Evolutionary conservation across 2,113 vertebrate genomes (phyloP), one percentile per base, ranked within the genome.

Genomic region (Ibidorhyncha struthersii): DNA sequence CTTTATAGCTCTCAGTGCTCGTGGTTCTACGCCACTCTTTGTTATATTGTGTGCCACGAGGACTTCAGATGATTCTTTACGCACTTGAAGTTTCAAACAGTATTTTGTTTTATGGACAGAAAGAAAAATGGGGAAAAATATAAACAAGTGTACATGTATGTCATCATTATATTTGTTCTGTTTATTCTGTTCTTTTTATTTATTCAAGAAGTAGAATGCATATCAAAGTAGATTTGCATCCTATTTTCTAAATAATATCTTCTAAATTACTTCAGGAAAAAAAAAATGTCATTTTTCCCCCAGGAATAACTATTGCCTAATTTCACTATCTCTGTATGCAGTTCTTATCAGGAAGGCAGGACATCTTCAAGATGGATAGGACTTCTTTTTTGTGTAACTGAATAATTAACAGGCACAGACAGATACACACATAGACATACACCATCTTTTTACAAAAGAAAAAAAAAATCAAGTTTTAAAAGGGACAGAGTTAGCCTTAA

Each of bases 231-330:
- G n/a, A 71, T 72, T 80, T 32, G 8, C 80, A 25, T 76, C 6
- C 32, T 74, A 9, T 65, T 94, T 96, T 74, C 58, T 86, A 81
- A 74, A 61, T 63, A 61, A 40, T 79, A 52, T 47, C 32, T 86
- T 78, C 55, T 71, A 34, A 78, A 89, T 67, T 79, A 79, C 70
- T 82, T 86, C 61, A 59, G 63, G 41, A 29, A 40, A 20, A 67
- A 90, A 85, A 45, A 8, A 0, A 0, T n/a, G 3, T 23, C 3
- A 8, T 16, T 82, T 93, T 93, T 41, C 8, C 6, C 13, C 6
- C 20, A 72, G 34, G 30, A 84, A 74, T 84, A 63, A 62, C 32
- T 91, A 12, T 43, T 91, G 52, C 58, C 27, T 96, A 40, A 56
- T 87, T 63, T 71, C 21, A 30, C 13, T 85, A 12, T 22, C 22